A percentile compares a stretch with the other conserved stretches of the same genome.
These are phyloP conservation scores for Eupithecia dodoneata DNA, from an alignment of 2,888 invertebrate genomes.

Conservation along the genomic window DNA sequence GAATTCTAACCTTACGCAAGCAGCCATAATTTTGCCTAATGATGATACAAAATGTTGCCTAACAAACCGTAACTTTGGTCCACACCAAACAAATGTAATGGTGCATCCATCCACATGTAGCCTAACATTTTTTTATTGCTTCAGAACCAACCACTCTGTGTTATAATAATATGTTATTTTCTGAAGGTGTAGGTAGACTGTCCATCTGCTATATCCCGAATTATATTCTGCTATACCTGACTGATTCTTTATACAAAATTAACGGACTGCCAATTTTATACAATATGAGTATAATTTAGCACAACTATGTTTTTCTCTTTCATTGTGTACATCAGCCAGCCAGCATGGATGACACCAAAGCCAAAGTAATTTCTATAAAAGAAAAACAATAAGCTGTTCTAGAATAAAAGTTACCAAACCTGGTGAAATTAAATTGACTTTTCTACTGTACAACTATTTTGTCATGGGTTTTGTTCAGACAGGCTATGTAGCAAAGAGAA, in stretches of 20 bases:
- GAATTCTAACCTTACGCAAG: background rate
- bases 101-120: background rate
- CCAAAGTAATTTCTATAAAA: background rate
- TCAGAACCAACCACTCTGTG: background rate
- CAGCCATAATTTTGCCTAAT: background rate
- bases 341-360: background rate
- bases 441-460: background rate
- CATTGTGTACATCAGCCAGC: background rate
- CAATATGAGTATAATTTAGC: background rate
- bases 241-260: slow-evolving; percentile 51
- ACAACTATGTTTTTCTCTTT: background rate
- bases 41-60: background rate
- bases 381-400: background rate
- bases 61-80: background rate
- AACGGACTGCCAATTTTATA: slow-evolving; percentile 34
- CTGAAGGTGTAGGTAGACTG: background rate
- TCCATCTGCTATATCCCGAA: background rate
- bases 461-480: background rate
- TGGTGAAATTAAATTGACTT: background rate
- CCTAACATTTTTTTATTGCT: background rate
- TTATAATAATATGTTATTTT: background rate
- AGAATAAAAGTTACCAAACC: background rate
- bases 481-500: background rate
- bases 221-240: slow-evolving; percentile 21
- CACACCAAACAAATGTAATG: background rate